phyloP scores from a whole-genome alignment of 1,140 invertebrate species.

The Drosophila ogumai region DNA sequence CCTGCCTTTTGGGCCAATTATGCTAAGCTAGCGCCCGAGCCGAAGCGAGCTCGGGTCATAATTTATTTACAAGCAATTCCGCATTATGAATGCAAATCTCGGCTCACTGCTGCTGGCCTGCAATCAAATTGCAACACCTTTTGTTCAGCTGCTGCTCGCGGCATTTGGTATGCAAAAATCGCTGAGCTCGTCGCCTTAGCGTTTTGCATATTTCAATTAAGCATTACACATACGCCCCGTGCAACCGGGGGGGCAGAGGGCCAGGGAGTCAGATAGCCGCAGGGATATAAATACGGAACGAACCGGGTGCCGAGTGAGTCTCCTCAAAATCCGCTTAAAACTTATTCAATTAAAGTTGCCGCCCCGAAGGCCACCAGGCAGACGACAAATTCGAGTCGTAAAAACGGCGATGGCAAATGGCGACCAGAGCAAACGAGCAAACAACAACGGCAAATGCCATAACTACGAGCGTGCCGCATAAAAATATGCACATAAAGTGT shows the following conservation, averaged over 20 bases:
- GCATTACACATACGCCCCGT: constrained; percentile 68
- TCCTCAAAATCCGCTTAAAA: constrained; percentile 78
- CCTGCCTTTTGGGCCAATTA: constrained; percentile 15
- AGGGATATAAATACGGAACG: not conserved
- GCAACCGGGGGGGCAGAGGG: not conserved
- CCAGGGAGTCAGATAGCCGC: not conserved
- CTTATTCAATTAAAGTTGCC: constrained; percentile 81
- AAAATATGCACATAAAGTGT: constrained; percentile 80
- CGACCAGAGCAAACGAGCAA: constrained; percentile 63
- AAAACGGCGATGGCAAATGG: constrained; percentile 73
- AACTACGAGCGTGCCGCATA: constrained; percentile 60
- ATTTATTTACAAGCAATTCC: constrained; percentile 58
- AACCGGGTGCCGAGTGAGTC: constrained; percentile 21
- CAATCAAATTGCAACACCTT: constrained; percentile 77
- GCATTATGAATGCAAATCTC: constrained; percentile 75
- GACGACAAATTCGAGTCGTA: constrained; percentile 75
- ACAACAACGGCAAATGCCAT: constrained; percentile 52
- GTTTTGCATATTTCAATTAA: constrained; percentile 74
- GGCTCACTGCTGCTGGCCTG: constrained; percentile 35
- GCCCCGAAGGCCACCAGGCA: constrained; percentile 41
- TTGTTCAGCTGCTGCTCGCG: constrained; percentile 21
- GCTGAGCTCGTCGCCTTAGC: constrained; percentile 49
- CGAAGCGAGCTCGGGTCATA: constrained; percentile 40
- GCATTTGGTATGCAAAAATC: constrained; percentile 77
- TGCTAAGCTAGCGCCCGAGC: constrained; percentile 34